A percentile compares a stretch with the other conserved stretches of the same genome.
Evolutionary conservation across 2,797 vertebrate species (phyloP).

Genomic region (Parotocinclus haroldoi): DNA sequence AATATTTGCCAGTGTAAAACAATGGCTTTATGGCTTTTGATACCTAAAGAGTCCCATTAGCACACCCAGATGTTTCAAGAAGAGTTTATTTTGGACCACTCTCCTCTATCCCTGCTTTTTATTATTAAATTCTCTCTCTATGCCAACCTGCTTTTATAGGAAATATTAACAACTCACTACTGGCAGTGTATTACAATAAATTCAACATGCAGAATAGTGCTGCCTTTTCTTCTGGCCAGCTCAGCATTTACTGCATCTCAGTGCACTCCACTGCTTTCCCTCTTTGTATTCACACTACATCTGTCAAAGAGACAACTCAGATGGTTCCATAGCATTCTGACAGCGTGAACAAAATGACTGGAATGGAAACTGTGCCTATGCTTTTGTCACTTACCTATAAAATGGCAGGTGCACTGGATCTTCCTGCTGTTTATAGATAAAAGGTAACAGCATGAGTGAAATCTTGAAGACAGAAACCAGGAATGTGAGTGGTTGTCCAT

Average conservation of each 20-base stretch:
- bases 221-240: conserved; percentile 30
- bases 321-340: conserved; percentile 41
- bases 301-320: conserved; percentile 37
- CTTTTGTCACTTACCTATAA: conserved; percentile 25
- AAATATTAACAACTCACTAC: conserved; percentile 46
- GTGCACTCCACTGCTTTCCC: conserved; percentile 17
- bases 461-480: conserved; percentile 18
- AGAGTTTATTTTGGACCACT: conserved; percentile 47
- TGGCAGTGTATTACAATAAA: conserved; percentile 53
- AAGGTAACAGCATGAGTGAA: conserved; percentile 30
- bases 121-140: conserved; percentile 6
- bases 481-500: conserved; percentile 5
- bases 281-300: conserved; percentile 41
- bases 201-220: conserved; percentile 31
- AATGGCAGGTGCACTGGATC: conserved; percentile 34
- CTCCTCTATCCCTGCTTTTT: neutral
- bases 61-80: conserved; percentile 48
- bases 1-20: conserved; percentile 58
- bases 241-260: conserved; percentile 35
- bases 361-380: conserved; percentile 37
- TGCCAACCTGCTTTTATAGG: conserved; percentile 37
- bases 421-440: conserved; percentile 36
- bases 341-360: conserved; percentile 30
- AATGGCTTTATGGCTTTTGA: conserved; percentile 40
- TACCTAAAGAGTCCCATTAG: conserved; percentile 47